Base-by-base conservation (phyloP, 2,113 vertebrate genomes). In the Hippoglossus stenolepis region DNA sequence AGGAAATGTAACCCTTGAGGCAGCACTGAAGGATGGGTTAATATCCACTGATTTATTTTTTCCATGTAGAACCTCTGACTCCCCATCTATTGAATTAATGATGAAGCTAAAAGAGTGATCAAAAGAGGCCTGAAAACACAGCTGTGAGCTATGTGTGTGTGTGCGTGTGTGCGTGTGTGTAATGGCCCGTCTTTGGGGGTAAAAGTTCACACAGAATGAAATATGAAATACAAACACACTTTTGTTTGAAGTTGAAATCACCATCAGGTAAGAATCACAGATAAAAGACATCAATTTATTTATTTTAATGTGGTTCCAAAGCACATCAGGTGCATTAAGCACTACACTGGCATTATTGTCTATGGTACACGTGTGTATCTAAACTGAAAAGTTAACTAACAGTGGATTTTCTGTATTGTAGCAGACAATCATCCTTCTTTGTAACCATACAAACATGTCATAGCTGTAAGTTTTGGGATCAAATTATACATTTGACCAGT, bases 81-180 rank as follows among this genome's bases (percentile, higher is more conserved):
- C 65, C 79, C 28, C 38, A 43, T 59, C 35, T 43, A 10, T 28
- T 86, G 67, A 87, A 86, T 77, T 80, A 90, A 83, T 81, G 63
- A 82, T 87, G 54, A 78, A 75, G 51, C 70, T 53, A 47, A 78
- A 75, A 66, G 35, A 73, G 66, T 61, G 82, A 87, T 88, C 79
- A 84, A 85, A 88, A 69, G 70, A 62, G 35, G 60, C 65, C 26
- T 58, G 8, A 43, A 81, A 71, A 74, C 35, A 31, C 13, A 17
- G 3, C 57, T 40, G 53, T 79, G 63, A 74, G 67, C 74, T 73
- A 4, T 15, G 7, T 60, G 5, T 18, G 58, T 31, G 59, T 64
- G 49, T 61, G 59, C 10, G 31, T 35, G 2, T 24, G 13, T 7
- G 6, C 6, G 2, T 2, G 5, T 31, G 31, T 7, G 5, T 31